Base-by-base conservation (phyloP, 2,797 vertebrate genomes). In the Notolepis coatsorum region DNA sequence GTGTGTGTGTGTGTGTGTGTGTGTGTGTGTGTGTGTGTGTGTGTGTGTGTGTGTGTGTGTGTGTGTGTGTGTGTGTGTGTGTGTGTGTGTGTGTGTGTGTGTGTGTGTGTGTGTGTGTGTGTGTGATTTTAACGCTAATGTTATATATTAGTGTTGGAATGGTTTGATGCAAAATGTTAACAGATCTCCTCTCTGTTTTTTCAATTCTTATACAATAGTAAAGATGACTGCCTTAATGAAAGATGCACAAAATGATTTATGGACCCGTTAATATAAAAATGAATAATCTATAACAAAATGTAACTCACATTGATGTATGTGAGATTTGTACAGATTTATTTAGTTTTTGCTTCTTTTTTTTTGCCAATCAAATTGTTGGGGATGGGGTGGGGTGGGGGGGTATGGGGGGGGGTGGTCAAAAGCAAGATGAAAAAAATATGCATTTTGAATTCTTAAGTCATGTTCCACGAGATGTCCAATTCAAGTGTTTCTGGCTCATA, bases 261-360 rank as follows among this genome's bases (percentile, higher is more conserved):
- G 45, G 23, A 68, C n/a, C 46, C 39, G 33, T 63, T 47, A 23
- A 71, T 61, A 54, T 58, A 37, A 63, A 31, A 62, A 24, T 61
- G 1, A 68, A 54, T 1, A 63, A 61, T 66, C 9, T 60, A 24
- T 4, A 39, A 7, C 21, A 60, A 28, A 30, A 5, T 54, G 41
- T 23, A 41, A 45, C 13, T 60, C 49, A 31, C 25, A 23, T 12
- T 68, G 47, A 73, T 72, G 59, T 64, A 13, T 64, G 45, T 20
- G 2, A 55, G 58, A 79, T n/a, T 27, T 55, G n/a, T 55, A 42
- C 23, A 42, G 23, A 27, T 25, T 21, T 52, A 21, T 51, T 51
- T 33, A 21, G 4, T 3, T 4, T 27, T 47, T 25, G n/a, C 33
- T 13, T 47, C 42, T 45, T 5, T 12, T 24, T 24, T 24, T 72